Percentiles rank a stretch among this genome's conserved stretches.
Evolutionary conservation across 1,140 invertebrate species (phyloP).

Genomic region (Ylistrum balloti): DNA sequence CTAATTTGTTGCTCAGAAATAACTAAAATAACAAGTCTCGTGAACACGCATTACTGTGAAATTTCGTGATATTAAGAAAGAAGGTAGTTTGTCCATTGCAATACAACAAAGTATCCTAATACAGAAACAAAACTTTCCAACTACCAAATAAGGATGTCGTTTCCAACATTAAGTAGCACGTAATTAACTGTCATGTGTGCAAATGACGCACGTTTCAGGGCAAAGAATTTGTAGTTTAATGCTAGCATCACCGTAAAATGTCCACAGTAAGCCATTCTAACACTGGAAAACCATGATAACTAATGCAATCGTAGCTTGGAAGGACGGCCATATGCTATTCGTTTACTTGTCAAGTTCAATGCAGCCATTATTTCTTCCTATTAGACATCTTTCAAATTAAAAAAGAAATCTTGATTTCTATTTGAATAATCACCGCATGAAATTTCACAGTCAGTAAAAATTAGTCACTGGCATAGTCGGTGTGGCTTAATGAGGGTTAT

Average conservation of each 20-base stretch:
- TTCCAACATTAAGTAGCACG: neutral
- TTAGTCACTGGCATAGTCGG: neutral
- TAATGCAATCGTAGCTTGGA: neutral
- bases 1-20: no score
- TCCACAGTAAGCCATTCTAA: neutral
- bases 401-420: slow-evolving; percentile 23
- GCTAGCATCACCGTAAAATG: neutral
- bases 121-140: neutral
- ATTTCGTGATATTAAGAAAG: no score
- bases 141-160: neutral
- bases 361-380: neutral
- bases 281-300: neutral
- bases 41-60: no score
- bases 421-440: slow-evolving; percentile 15
- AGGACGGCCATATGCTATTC: neutral
- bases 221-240: neutral
- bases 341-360: slow-evolving; percentile 3
- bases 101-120: no score
- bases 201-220: neutral
- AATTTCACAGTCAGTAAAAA: slow-evolving; percentile 34
- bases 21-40: no score
- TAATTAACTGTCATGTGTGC: neutral
- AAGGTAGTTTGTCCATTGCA: no score
- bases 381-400: slow-evolving; percentile 40
- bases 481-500: neutral